Evolutionary conservation across 2,888 invertebrate species (phyloP), one percentile per base, ranked within the genome.

Genomic region (Conus canariensis): DNA sequence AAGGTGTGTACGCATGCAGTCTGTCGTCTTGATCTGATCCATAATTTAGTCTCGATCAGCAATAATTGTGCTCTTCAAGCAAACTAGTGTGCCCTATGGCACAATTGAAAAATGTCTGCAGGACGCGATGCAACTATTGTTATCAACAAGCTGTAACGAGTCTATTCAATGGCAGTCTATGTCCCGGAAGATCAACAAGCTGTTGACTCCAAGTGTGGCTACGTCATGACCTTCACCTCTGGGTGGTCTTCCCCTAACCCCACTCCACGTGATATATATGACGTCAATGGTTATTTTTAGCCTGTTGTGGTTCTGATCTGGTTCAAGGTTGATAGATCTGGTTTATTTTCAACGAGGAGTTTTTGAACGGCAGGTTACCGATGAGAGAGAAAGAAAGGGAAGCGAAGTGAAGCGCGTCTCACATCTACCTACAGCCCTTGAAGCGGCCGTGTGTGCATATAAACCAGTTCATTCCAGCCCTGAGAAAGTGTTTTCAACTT

Each of bases 211-310:
- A 86, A 77, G 19, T 80, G 85, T 80, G 85, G 85, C 59, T 30
- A 10, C 77, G 25, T 12, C 19, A 25, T 64, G 77, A 80, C 90
- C 90, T 90, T 90, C 90, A 90, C 90, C 90, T 59, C 30, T 83
- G 25, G 10, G 85, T 30, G 74, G 64, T 30, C 22, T 58, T 83
- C 45, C 16, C 7, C 30, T 45, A 30, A 22, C 74, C n/a, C 22
- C 12, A 19, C n/a, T 60, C 88, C 82, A 45, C 56, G 45, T 60
- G 59, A 56, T n/a, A 6, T 22, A 3, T 45, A 30, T 88, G 82
- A 88, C 88, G 88, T 88, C 83, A 83, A 45, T 83, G 12, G 88
- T n/a, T 88, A 88, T 88, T 83, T 88, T 88, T 83, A 88, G 80
- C 22, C n/a, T 30, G 22, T 83, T 10, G 58, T 25, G 25, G 82